Base-by-base conservation (phyloP, 2,797 vertebrate species). In the Enteromius treurensis region DNA sequence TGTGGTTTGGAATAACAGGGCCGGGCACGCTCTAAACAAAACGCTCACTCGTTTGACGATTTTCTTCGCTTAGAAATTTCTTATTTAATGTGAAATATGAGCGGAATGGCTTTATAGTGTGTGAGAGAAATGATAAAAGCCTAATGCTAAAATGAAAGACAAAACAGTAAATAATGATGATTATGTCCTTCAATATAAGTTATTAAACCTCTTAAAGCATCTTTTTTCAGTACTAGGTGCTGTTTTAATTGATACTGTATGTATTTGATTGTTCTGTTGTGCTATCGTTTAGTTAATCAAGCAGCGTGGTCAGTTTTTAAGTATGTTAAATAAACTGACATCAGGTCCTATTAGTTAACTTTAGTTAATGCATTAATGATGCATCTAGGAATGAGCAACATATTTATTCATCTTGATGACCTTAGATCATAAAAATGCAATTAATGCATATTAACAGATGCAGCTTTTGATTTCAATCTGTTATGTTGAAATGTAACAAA, bases 1-100 rank as follows among this genome's bases (percentile, higher is more conserved):
- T 82, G 65, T 77, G 51, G 80, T 79, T 73, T 84, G 81, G 65
- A 68, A 84, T 68, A 85, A 80, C 81, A 86, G 49, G 79, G 65
- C 49, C 19, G 58, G 42, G 58, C 51, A 77, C 77, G 37, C 53
- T 29, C 64, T 68, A 51, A 26, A 42, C 49, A 26, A 81, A 82
- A 76, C 70, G 14, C 40, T 15, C 6, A 17, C 73, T 67, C 76
- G 80, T 83, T 87, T 87, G 76, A 29, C 21, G 34, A 75, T 83
- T 79, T 71, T 68, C 49, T 53, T 83, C 14, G 51, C 75, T 84
- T 40, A 10, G 37, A 78, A 80, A 83, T 86, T 83, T 78, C 76
- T 80, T 80, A 60, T 81, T 78, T 84, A 85, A 83, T 83, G 51
- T 23, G 77, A 73, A 80, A 73, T 80, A 77, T 77, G 79, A 68